A percentile compares a stretch with the other conserved stretches of the same genome.
Evolutionary conservation across 35 echinoderm and acorn worm species (phyloP).

Genomic region (Lytechinus variegatus): DNA sequence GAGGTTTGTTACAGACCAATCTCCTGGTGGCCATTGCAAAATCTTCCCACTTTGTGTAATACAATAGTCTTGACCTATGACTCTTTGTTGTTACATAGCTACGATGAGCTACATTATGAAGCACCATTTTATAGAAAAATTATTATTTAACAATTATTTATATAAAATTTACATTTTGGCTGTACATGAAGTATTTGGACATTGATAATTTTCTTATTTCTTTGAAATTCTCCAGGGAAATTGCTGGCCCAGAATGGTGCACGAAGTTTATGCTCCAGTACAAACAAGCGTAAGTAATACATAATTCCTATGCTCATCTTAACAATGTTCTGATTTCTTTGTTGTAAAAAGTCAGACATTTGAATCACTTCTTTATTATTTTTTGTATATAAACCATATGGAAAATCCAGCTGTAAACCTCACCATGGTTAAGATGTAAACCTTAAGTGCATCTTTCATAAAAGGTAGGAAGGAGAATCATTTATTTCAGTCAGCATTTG

Average conservation of each 20-base stretch:
- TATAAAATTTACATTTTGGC: too few species aligned
- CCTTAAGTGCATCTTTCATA: background rate
- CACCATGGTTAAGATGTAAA: background rate
- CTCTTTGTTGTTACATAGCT: too few species aligned
- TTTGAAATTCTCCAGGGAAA: background rate
- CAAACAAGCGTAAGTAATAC: slow-evolving; percentile 23
- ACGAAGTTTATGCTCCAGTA: slow-evolving; percentile 29
- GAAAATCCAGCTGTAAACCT: background rate
- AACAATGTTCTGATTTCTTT: too few species aligned
- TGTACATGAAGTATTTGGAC: background rate
- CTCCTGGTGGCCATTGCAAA: too few species aligned
- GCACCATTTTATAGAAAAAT: background rate
- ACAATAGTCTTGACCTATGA: too few species aligned
- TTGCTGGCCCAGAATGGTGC: slow-evolving; percentile 26
- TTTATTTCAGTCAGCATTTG: too few species aligned
- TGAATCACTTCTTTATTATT: background rate
- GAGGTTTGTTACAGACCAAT: too few species aligned
- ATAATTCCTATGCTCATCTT: background rate
- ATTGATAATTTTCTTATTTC: background rate
- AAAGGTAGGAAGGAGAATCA: too few species aligned
- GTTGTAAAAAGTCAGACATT: background rate
- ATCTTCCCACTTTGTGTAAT: too few species aligned
- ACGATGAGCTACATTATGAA: background rate
- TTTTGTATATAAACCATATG: background rate
- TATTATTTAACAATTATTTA: background rate